phyloP scores from a whole-genome alignment of 2,797 vertebrate genomes.

The Danio jaintianensis region DNA sequence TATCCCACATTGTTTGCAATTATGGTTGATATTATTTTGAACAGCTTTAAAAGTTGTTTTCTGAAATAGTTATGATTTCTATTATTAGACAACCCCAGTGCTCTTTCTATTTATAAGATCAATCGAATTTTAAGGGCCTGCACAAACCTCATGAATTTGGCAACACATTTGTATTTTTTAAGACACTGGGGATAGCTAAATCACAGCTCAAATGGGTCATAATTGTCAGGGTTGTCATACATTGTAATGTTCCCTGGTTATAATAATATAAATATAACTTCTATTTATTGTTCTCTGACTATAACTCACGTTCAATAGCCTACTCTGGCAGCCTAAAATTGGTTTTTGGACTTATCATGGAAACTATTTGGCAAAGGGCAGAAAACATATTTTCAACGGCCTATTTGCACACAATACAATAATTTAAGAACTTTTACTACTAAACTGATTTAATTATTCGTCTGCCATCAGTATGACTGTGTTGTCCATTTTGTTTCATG shows the following conservation, averaged over 20 bases:
- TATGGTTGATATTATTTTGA: not conserved
- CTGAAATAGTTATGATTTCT: conserved; percentile 16
- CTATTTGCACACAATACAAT: not conserved
- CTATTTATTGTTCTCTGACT: not conserved
- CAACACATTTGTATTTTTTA: not conserved
- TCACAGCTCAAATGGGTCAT: not conserved
- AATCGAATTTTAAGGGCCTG: conserved; percentile 2
- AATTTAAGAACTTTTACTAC: not conserved
- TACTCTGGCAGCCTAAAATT: not conserved
- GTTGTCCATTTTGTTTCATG: not conserved
- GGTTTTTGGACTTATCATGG: not conserved
- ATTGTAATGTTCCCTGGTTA: not conserved
- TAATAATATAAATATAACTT: not conserved
- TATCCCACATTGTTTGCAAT: conserved; percentile 46
- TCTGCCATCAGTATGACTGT: not conserved
- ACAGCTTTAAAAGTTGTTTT: conserved; percentile 38
- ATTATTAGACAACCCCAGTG: conserved; percentile 39
- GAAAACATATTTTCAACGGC: not conserved
- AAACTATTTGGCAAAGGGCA: not conserved
- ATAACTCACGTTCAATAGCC: too few species aligned
- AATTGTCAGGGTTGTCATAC: not conserved
- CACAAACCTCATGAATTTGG: not conserved
- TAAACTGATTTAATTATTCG: too few species aligned
- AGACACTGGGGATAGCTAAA: not conserved
- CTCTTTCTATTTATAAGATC: not conserved